Base-by-base conservation (phyloP, 2,888 invertebrate species). In the Drosophila recens region DNA sequence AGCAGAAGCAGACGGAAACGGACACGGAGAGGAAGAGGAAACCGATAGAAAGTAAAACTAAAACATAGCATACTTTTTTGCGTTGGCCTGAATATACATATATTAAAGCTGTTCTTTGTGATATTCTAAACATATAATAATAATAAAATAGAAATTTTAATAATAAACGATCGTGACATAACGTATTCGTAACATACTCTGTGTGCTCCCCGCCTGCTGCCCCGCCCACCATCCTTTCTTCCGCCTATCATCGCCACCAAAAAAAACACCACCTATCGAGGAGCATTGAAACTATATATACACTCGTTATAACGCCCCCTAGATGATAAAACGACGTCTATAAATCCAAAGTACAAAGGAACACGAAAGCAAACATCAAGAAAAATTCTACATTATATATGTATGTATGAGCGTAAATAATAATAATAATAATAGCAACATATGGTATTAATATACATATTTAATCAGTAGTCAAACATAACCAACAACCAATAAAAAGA, bases 321-420 rank as follows among this genome's bases (percentile, higher is more conserved):
- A 68, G 67, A 71, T 65, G 40, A 67, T 75, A 76, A 76, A 67
- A 74, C 83, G 73, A 87, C 81, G 84, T 85, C 72, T 87, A 80
- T 84, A 88, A 88, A 86, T 83, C 78, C 79, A 88, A 77, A 88
- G 89, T 88, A 85, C 89, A 88, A 85, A 85, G 62, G 52, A 84
- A 75, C 70, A 46, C 61, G 46, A 57, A 42, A 57, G 23, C 38
- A 59, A 69, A 58, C 54, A 53, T 62, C 42, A 48, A 40, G 48
- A 63, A 38, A 45, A 66, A 64, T 52, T 61, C 36, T 36, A 71
- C 51, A 38, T 46, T 30, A 57, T 36, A 68, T 49, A 59, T 20
- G 30, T 20, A 43, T 56, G 17, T 56, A 38, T 38, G n/a, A 61
- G 74, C 73, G 68, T 62, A 80, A 67, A 72, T 51, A 70, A 73